Percentiles rank a stretch among this genome's conserved stretches.
Conservation (phyloP, 2,888 invertebrate species). For the Gymnocheta viridis region DNA sequence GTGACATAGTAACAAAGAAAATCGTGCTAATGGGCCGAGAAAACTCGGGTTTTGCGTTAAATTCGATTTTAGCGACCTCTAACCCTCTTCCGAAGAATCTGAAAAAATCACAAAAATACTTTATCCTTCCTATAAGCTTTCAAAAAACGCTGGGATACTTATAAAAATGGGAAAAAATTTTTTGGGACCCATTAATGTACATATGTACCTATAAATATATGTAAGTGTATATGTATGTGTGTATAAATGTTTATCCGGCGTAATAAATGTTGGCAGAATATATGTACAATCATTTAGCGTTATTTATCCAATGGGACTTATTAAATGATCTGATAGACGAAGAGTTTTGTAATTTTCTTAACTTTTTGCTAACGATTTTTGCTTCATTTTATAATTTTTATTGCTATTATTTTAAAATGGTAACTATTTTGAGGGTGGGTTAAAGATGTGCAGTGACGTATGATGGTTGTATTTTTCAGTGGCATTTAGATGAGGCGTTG, state of each 20-base stretch:
- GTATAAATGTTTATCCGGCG: not conserved
- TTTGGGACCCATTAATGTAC: too few species aligned
- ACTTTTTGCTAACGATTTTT: conserved; percentile 47
- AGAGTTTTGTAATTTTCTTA: conserved; percentile 49
- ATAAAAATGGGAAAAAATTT: too few species aligned
- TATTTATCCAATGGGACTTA: conserved; percentile 63
- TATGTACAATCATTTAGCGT: conserved; percentile 41
- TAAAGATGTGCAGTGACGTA: not conserved
- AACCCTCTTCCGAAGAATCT: too few species aligned
- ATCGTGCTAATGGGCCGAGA: too few species aligned
- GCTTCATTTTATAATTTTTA: conserved; percentile 61
- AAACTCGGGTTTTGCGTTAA: too few species aligned
- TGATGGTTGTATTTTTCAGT: not conserved
- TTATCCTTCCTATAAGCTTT: too few species aligned
- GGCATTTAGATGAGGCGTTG: not conserved
- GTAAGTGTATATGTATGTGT: not conserved
- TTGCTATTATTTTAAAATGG: conserved; percentile 56
- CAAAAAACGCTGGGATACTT: too few species aligned
- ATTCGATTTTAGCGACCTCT: too few species aligned
- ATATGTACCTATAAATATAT: too few species aligned
- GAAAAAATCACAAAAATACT: too few species aligned
- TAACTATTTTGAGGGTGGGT: conserved; percentile 18
- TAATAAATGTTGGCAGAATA: conserved; percentile 8
- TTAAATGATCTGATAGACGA: conserved; percentile 44
- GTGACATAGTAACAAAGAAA: too few species aligned